Evolutionary conservation across 2,113 vertebrate species (phyloP), one percentile per base, ranked within the genome.

Genomic region (Gambusia affinis): DNA sequence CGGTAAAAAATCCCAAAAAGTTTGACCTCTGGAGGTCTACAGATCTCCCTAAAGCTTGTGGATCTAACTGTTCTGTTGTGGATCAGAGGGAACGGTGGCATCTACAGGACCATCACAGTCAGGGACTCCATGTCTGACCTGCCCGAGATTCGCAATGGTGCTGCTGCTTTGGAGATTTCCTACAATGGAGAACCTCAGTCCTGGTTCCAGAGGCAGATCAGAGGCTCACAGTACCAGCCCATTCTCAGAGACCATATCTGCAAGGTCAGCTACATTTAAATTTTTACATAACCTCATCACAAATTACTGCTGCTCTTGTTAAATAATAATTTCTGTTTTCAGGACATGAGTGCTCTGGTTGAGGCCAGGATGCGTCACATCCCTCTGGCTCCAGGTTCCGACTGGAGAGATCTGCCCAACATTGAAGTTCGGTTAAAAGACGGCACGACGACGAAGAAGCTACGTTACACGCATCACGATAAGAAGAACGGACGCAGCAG

Each of bases 211-310:
- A 94, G 98, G 66, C 97, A 98, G 77, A 97, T 98, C 78, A 92
- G 98, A 33, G 97, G 97, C 30, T 95, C 97, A 0, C 97, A 98
- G 83, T 98, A 99, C 82, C 98, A 99, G 85, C 97, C 98, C n/a
- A 98, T 99, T 83, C 97, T 99, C 91, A 93, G 95, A 92, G 98
- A 99, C 75, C 98, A 99, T 44, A 96, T 99, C 90, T 99, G 98
- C 87, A 99, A 99, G 96, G 97, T 98, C 77, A 71, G 87, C 27
- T 67, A 4, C 15, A 0, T 0, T 42, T n/a, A 62, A 39, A 1
- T 15, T 30, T 47, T 61, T 4, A 17, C 5, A 4, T 1, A 5
- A 24, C 1, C n/a, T 1, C 24, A 10, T 27, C 14, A 8, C 15
- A 44, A 42, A 29, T 30, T 1, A 19, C 27, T 8, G 12, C 15